Evolutionary conservation across 2,113 vertebrate genomes (phyloP), one percentile per base, ranked within the genome.

Genomic region (Chamaea fasciata): DNA sequence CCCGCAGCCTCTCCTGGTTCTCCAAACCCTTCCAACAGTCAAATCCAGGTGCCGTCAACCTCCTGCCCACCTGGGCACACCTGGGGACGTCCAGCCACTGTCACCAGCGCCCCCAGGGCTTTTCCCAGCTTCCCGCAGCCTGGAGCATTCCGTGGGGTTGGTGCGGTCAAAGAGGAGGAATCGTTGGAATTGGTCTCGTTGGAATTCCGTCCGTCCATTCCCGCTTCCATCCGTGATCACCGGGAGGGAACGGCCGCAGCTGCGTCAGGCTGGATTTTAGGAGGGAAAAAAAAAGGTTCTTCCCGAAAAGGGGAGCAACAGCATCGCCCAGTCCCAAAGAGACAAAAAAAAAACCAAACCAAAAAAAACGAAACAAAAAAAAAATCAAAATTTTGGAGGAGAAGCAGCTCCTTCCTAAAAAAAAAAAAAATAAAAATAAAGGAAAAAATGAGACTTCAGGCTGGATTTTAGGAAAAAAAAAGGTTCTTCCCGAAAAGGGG

Each of bases 281-380:
- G 44, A n/a, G n/a, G n/a, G n/a, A n/a, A n/a, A n/a, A n/a, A 9
- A 49, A 47, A 57, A 49, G 18, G 2, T 22, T 69, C 4, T 59
- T 50, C 28, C 16, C 1, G 1, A 5, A 26, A n/a, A 83, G 5
- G 30, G 26, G 9, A 41, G 35, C 31, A 13, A 9, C 1, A 4
- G 8, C 27, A 13, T 55, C 6, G 7, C 4, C 30, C 59, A 8
- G 0, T 5, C n/a, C n/a, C n/a, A n/a, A n/a, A n/a, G n/a, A n/a
- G n/a, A n/a, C n/a, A n/a, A n/a, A n/a, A n/a, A n/a, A n/a, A n/a
- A n/a, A n/a, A n/a, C n/a, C n/a, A n/a, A n/a, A n/a, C 8, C 0
- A 5, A 33, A 13, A 33, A n/a, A 49, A 31, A n/a, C 15, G 39
- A 49, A 41, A 41, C 41, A 41, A 41, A 41, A 41, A 41, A 41